Percentiles rank a stretch among this genome's conserved stretches.
phyloP scores from a whole-genome alignment of 1,140 invertebrate genomes.

The Akabosia matsudoensis region DNA sequence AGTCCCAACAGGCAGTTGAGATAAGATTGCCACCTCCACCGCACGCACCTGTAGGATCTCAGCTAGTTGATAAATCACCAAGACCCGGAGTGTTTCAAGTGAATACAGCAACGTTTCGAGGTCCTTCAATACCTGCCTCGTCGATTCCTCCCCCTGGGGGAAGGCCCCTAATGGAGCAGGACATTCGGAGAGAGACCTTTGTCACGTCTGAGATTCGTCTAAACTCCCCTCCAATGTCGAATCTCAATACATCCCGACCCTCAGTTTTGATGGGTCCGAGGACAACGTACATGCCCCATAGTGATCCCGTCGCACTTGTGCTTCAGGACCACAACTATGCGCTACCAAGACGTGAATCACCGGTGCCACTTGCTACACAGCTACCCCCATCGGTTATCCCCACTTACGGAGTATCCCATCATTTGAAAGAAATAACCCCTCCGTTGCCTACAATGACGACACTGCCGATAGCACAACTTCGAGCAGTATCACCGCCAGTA shows the following conservation, averaged over 20 bases:
- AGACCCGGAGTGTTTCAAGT: neutral
- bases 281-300: neutral
- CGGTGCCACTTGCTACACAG: neutral
- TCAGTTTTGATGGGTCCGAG: neutral
- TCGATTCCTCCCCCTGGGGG: neutral
- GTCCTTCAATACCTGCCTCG: neutral
- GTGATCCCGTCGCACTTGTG: neutral
- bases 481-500: constrained; percentile 35
- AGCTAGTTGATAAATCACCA: neutral
- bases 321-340: constrained; percentile 17
- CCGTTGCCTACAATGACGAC: neutral
- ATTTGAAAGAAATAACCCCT: neutral
- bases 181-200: neutral
- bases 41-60: constrained; percentile 4
- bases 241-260: constrained; percentile 7
- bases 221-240: neutral
- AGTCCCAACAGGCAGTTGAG: neutral
- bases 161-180: neutral
- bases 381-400: neutral
- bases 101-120: neutral
- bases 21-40: neutral
- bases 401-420: neutral
- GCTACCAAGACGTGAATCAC: neutral
- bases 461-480: constrained; percentile 31
- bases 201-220: neutral